Evolutionary conservation across 2,113 vertebrate genomes (phyloP).

Genomic region (Dissostichus mawsoni): DNA sequence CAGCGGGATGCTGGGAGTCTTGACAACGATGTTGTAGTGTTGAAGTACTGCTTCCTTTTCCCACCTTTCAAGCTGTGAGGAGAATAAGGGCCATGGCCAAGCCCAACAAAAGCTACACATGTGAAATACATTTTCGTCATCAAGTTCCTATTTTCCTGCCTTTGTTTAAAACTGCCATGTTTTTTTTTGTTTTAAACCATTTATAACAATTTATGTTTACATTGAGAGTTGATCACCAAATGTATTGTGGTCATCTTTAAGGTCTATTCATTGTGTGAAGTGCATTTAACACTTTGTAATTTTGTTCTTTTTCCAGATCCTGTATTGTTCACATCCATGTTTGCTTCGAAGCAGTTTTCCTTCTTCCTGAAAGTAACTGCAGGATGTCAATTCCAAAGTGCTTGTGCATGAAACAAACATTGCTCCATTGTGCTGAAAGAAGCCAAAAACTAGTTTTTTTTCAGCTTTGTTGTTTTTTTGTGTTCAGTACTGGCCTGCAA

Average conservation of each 20-base stretch:
- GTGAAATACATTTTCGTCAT: conserved; percentile 1
- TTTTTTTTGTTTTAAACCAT: background rate
- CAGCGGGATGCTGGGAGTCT: conserved; percentile 35
- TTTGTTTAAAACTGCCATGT: background rate
- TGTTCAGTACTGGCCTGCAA: background rate
- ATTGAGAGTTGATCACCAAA: background rate
- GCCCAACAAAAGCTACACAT: background rate
- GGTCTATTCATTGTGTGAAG: background rate
- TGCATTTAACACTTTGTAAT: too few species aligned
- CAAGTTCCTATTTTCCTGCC: background rate
- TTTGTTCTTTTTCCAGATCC: too few species aligned
- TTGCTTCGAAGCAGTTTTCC: background rate
- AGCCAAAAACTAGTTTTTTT: background rate
- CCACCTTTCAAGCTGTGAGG: conserved; percentile 3
- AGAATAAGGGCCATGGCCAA: conserved; percentile 1
- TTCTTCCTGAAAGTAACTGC: background rate
- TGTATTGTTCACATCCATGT: background rate
- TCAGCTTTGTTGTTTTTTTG: background rate
- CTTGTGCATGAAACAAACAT: background rate
- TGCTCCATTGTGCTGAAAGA: background rate
- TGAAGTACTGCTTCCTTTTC: conserved; percentile 32
- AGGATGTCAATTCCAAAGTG: background rate
- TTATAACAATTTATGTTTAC: background rate
- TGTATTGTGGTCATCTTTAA: background rate
- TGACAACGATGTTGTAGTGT: conserved; percentile 28